Evolutionary conservation across 2,888 invertebrate genomes (phyloP).

Genomic region (Scelioninae gen. 1): DNA sequence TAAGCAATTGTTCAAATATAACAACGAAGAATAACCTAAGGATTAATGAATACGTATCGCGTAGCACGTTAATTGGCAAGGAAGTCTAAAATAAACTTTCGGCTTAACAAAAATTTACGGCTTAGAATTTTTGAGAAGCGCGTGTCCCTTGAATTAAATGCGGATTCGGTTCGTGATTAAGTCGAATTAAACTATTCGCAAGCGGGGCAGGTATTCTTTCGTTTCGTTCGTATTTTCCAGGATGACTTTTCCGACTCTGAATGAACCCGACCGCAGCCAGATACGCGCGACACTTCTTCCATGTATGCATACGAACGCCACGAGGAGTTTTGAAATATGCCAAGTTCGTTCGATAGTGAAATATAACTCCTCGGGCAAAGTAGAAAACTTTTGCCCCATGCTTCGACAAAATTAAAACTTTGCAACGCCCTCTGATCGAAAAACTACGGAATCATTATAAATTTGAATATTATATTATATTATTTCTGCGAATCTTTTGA

Average conservation of each 20-base stretch:
- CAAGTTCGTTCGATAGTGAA: constrained; percentile 72
- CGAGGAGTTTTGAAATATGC: constrained; percentile 72
- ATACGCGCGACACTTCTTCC: constrained; percentile 40
- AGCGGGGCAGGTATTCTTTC: constrained; percentile 27
- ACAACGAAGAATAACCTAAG: constrained; percentile 8
- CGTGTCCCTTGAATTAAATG: constrained; percentile 27
- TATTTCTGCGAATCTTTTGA: constrained; percentile 6
- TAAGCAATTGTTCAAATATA: constrained; percentile 42
- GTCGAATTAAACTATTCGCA: constrained; percentile 35
- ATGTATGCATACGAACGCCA: background rate
- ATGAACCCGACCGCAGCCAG: constrained; percentile 42
- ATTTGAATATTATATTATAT: constrained; percentile 46
- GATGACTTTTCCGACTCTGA: constrained; percentile 45
- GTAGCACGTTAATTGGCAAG: constrained; percentile 22
- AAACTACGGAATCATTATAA: constrained; percentile 44
- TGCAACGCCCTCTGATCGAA: constrained; percentile 32
- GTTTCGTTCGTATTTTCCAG: constrained; percentile 12
- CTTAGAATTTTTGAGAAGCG: background rate
- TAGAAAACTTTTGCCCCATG: constrained; percentile 70
- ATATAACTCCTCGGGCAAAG: constrained; percentile 71
- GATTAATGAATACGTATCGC: constrained; percentile 42
- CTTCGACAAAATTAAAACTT: constrained; percentile 42
- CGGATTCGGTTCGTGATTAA: constrained; percentile 23
- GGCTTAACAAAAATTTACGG: background rate
- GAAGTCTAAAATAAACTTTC: constrained; percentile 3